These are phyloP conservation scores for Cheirogaleus medius DNA, from an alignment of 2,113 vertebrate genomes.

Conservation along the genomic window DNA sequence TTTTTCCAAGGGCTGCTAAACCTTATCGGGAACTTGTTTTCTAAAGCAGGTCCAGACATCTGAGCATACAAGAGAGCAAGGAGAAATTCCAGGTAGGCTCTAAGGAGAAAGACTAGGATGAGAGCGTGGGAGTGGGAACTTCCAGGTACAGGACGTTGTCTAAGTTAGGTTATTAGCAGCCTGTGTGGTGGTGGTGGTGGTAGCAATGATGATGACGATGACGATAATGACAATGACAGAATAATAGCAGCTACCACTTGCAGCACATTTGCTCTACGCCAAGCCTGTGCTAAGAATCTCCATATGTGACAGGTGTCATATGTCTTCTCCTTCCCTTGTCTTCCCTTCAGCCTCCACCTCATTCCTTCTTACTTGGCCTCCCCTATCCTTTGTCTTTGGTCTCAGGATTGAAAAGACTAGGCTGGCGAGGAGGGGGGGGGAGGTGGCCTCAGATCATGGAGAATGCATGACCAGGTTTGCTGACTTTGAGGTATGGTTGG, in stretches of 20 bases:
- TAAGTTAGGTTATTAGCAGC: neutral
- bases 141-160: neutral
- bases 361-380: neutral
- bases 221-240: neutral
- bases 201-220: rapidly evolving
- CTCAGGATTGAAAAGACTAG: neutral
- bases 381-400: neutral
- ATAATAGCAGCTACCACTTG: neutral
- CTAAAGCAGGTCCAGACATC: constrained; percentile 35
- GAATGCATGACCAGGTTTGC: neutral
- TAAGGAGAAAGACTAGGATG: neutral
- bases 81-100: neutral
- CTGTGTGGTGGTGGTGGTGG: neutral
- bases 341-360: neutral
- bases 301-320: neutral
- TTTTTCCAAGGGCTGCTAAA: constrained; percentile 54
- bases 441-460: neutral
- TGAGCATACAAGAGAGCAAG: neutral
- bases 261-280: neutral
- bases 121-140: neutral
- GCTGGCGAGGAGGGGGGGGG: too few species aligned
- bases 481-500: neutral
- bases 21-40: neutral
- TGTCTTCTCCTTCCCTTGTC: neutral
- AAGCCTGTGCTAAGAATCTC: neutral